Conservation (phyloP, 2,113 vertebrate species). For the Neotoma lepida region DNA sequence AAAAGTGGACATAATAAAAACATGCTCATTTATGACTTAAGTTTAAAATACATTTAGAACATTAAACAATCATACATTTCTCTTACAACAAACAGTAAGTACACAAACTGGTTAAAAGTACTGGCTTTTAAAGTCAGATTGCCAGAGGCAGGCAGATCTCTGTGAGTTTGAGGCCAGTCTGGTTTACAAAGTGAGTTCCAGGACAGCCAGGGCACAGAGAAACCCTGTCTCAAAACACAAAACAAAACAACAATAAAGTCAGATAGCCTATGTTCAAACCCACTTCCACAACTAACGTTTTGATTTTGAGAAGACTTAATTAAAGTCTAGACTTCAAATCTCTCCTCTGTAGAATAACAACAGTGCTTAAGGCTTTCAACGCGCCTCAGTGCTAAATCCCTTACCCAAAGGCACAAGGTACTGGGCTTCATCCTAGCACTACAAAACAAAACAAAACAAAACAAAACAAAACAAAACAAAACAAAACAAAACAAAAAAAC, state of each 20-base stretch:
- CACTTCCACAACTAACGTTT: not conserved
- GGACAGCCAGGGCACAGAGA: not conserved
- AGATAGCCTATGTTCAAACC: conserved; percentile 16
- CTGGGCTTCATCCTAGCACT: not conserved
- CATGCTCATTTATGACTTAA: not conserved
- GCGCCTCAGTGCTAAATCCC: not conserved
- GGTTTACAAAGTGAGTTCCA: not conserved
- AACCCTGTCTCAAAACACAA: not conserved
- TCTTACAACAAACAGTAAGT: not conserved
- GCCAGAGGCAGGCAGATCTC: not conserved
- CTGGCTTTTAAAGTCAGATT: conserved; percentile 8
- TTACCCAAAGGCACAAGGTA: not conserved
- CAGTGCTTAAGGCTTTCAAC: not conserved
- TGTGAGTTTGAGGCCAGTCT: not conserved
- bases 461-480: conserved; percentile 21
- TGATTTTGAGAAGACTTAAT: conserved; percentile 38
- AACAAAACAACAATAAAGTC: not conserved
- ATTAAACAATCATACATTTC: not conserved
- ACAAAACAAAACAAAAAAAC: not conserved
- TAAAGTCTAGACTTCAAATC: conserved; percentile 23
- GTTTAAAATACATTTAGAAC: conserved; percentile 32
- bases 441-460: conserved; percentile 21
- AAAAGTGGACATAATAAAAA: not conserved
- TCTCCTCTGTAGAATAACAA: conserved; percentile 17
- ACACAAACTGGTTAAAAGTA: not conserved